These are phyloP conservation scores for Sardina pilchardus DNA, from an alignment of 2,113 vertebrate genomes.

Conservation along the genomic window DNA sequence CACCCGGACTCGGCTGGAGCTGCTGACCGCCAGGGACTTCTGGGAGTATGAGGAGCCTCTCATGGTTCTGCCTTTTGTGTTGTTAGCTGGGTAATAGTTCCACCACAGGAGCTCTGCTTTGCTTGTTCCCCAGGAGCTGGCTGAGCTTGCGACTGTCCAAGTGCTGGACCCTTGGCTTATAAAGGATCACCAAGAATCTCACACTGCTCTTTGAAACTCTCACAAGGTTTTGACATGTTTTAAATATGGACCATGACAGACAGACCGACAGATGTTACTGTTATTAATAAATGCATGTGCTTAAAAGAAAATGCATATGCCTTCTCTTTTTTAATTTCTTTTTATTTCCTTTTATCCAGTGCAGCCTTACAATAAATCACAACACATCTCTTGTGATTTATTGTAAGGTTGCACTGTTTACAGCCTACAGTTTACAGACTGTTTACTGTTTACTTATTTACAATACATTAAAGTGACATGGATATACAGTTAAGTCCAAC, in stretches of 20 bases:
- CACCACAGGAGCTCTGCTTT: background rate
- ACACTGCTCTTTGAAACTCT: slow-evolving; percentile 65
- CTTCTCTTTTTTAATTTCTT: no score
- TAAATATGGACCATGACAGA: slow-evolving; percentile 62
- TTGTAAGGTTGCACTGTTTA: no score
- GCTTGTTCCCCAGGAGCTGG: slow-evolving; percentile 28
- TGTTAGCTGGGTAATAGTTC: slow-evolving; percentile 33
- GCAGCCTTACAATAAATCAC: no score
- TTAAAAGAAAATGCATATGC: no score
- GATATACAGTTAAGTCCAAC: no score
- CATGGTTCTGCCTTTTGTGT: slow-evolving; percentile 56
- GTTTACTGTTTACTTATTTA: no score
- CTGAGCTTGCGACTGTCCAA: slow-evolving; percentile 30
- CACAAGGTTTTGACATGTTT: slow-evolving; percentile 64
- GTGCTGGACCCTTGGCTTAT: slow-evolving; percentile 53
- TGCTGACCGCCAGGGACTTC: slow-evolving; percentile 72
- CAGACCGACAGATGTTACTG: no score
- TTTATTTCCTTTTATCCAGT: no score
- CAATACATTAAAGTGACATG: no score
- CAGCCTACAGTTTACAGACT: no score
- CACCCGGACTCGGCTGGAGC: slow-evolving; percentile 64
- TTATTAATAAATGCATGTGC: no score
- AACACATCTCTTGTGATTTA: no score
- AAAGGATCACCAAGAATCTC: slow-evolving; percentile 69
- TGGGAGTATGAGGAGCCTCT: slow-evolving; percentile 71